Evolutionary conservation across 92 coral and sea anemone species (phyloP).

Genomic region (Zoanthus gigantus): DNA sequence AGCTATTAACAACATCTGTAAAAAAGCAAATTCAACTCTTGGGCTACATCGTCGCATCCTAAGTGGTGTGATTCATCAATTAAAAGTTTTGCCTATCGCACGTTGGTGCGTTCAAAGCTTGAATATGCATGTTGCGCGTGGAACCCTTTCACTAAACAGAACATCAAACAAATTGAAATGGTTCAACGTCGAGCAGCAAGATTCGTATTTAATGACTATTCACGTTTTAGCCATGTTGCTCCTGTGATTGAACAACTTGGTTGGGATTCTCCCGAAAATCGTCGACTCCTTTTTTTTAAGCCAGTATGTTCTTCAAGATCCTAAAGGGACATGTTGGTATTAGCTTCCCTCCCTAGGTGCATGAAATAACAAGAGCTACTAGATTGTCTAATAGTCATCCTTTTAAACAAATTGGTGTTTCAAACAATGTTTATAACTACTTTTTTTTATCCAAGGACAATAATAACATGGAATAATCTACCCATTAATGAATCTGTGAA

Average conservation of each 20-base stretch:
- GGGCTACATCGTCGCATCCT: constrained; percentile 57
- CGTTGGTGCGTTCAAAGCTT: constrained; percentile 45
- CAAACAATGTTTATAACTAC: no score
- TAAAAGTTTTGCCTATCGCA: constrained; percentile 41
- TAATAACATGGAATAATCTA: no score
- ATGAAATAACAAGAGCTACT: no score
- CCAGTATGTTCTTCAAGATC: no score
- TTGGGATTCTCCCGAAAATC: constrained; percentile 10
- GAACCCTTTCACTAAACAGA: constrained; percentile 57
- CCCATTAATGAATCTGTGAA: no score
- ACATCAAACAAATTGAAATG: constrained; percentile 48
- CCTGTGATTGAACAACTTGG: constrained; percentile 54
- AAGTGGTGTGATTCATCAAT: constrained; percentile 49
- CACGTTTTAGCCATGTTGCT: constrained; percentile 36
- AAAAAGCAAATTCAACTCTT: constrained; percentile 35
- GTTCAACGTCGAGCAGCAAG: constrained; percentile 33
- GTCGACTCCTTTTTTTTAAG: no score
- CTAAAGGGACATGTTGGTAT: no score
- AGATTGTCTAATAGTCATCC: no score
- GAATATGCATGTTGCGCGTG: constrained; percentile 60
- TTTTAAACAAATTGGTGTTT: no score
- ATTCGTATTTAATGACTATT: background rate
- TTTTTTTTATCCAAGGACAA: no score
- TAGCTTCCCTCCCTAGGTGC: no score
- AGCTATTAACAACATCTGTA: background rate